Base-by-base conservation (phyloP, 2,888 invertebrate species). In the Diaphora mendica region DNA sequence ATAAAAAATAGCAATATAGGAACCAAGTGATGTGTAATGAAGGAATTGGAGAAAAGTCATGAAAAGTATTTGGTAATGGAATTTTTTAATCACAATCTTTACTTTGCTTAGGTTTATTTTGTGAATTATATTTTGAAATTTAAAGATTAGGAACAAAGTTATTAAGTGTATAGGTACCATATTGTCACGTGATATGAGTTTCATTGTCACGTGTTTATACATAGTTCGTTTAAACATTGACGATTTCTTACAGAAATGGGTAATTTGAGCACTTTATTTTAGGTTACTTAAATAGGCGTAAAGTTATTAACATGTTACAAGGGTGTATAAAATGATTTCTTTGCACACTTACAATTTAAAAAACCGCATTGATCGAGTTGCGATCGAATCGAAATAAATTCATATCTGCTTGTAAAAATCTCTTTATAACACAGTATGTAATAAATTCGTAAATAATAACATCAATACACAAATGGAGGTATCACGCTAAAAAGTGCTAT, bases 401-500 rank as follows among this genome's bases (percentile, higher is more conserved):
- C 59, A 71, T 67, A 66, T 71, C 44, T 66, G 69, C 69, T 73
- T 30, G 55, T 59, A 68, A 17, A 68, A 72, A 66, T 75, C 69
- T 39, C 39, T 42, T 62, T n/a, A 20, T 35, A 35, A 75, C 42
- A 74, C 70, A 77, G 11, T 55, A 3, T 72, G 68, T 70, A 78
- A 77, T 77, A 68, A 77, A 79, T 69, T 78, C 76, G 77, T 80
- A 79, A 82, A 82, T 75, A 64, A 79, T 72, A 73, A 84, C 78
- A 83, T 84, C 77, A 79, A 75, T 82, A 83, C 74, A 84, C 81
- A 89, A 85, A 86, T 82, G 82, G 82, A 80, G 82, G 83, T 85
- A 89, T 88, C 88, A 86, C 85, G 83, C 78, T 80, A 80, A 86
- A n/a, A 86, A 87, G 83, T 76, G 82, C 84, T 87, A 90, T 91